Base-by-base conservation (phyloP, 2,797 vertebrate species). In the Coregonus suidteri region DNA sequence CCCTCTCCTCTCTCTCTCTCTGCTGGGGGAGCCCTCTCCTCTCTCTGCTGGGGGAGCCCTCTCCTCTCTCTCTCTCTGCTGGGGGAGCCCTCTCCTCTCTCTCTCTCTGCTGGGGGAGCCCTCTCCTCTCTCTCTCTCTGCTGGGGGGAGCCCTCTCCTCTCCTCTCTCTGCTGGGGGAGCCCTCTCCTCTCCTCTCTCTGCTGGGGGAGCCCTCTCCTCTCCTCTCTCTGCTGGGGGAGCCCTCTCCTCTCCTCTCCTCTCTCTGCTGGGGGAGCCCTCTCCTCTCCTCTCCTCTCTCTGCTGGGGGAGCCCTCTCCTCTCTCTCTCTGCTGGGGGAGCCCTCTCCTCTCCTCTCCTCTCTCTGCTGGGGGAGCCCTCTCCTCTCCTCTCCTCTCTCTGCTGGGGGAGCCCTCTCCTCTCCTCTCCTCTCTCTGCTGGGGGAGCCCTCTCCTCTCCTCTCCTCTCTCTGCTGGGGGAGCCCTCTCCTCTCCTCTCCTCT, bases 231-330 rank as follows among this genome's bases (percentile, higher is more conserved):
- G 9, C n/a, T 34, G 31, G 1, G 31, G 31, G 31, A 34, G 31
- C 31, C 31, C 31, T 34, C 31, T 34, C 31, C 31, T 34, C 31
- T 34, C 31, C 31, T 34, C 31, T 34, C 31, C 31, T 34, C 31
- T 34, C 31, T 14, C 9, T 6, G 74, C 67, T 82, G 79, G 69
- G 18, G 53, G 74, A 70, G 82, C 77, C 73, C 82, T 84, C 74
- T 74, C 70, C 31, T 34, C 31, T 34, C 69, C 31, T 34, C 31
- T 34, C 2, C 6, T 7, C 20, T 34, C 15, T 16, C 74, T 20
- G 31, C 31, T 34, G 31, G 31, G 31, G 31, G 31, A 34, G 31
- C 31, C 31, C 31, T 34, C 31, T 34, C 31, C 31, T 34, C 31
- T 34, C 31, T 34, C 3, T 34, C 31, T 51, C 69, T 65, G 9